Conservation (phyloP, 2,797 vertebrate species). For the Hyperoplus lanceolatus region DNA sequence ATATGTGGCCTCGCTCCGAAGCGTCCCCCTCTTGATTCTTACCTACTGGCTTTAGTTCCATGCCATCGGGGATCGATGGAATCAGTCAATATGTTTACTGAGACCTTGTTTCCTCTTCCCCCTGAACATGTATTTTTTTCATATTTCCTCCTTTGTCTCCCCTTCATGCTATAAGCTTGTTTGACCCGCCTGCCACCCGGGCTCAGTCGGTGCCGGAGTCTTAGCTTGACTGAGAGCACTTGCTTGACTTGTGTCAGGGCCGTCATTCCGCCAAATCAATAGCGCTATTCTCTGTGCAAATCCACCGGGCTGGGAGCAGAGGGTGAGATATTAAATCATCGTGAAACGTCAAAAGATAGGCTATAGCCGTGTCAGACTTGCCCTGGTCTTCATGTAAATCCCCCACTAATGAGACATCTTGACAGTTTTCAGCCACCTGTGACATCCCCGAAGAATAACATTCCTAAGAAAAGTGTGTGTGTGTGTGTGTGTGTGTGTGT, state of each 20-base stretch:
- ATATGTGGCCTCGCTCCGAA: slow-evolving; percentile 35
- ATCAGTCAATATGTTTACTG: slow-evolving; percentile 76
- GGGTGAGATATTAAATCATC: slow-evolving; percentile 75
- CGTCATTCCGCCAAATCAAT: slow-evolving; percentile 76
- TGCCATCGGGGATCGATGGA: slow-evolving; percentile 68
- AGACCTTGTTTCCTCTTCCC: slow-evolving; percentile 66
- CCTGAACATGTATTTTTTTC: slow-evolving; percentile 60
- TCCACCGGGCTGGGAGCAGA: slow-evolving; percentile 58
- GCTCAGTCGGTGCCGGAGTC: slow-evolving; percentile 50
- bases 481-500: not conserved
- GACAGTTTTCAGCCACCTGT: slow-evolving; percentile 65
- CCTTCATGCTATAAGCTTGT: slow-evolving; percentile 70
- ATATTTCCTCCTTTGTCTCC: slow-evolving; percentile 57
- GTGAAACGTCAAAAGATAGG: slow-evolving; percentile 69
- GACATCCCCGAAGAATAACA: slow-evolving; percentile 38
- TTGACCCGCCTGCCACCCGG: slow-evolving; percentile 60
- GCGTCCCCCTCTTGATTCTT: slow-evolving; percentile 44
- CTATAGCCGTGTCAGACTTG: slow-evolving; percentile 56
- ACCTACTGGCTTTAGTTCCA: slow-evolving; percentile 73
- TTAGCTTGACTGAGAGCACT: slow-evolving; percentile 62
- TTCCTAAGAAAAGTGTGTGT: slow-evolving; percentile 12
- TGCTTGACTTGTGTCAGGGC: slow-evolving; percentile 54
- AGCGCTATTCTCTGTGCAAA: slow-evolving; percentile 69
- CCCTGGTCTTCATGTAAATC: slow-evolving; percentile 74
- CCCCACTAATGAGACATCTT: slow-evolving; percentile 76